These are phyloP conservation scores for Lineus longissimus DNA, from an alignment of 1,140 invertebrate genomes.

Conservation along the genomic window DNA sequence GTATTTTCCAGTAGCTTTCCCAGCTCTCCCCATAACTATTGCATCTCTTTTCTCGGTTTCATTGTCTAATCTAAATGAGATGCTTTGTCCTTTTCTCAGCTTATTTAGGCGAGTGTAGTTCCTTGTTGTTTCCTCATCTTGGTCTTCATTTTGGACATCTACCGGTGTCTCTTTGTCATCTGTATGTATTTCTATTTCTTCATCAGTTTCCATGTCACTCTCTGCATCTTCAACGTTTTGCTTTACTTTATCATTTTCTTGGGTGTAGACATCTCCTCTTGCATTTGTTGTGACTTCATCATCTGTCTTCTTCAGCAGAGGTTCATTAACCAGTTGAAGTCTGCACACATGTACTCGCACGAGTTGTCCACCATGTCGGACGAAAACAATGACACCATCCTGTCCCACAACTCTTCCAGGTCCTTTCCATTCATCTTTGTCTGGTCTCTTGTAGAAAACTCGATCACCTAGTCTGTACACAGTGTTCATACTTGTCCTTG, in stretches of 20 bases:
- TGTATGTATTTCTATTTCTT: neutral
- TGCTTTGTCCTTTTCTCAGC: constrained; percentile 13
- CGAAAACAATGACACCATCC: constrained; percentile 20
- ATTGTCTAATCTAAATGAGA: constrained; percentile 1
- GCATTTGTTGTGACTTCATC: neutral
- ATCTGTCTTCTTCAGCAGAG: neutral
- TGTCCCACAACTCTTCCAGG: constrained; percentile 23
- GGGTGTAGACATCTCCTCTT: too few relatives aligned
- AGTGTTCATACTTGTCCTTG: constrained; percentile 3
- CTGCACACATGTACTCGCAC: constrained; percentile 15
- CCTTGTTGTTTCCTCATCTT: neutral
- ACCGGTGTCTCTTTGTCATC: constrained; percentile 2
- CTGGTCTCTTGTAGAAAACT: constrained; percentile 20
- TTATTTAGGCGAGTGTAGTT: neutral
- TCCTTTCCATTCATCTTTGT: constrained; percentile 21
- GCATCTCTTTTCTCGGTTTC: neutral
- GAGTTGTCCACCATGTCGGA: constrained; percentile 20
- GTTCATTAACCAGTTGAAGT: neutral
- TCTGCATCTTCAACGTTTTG: neutral
- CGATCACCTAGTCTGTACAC: constrained; percentile 16
- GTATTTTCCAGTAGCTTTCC: constrained; percentile 17
- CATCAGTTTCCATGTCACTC: neutral
- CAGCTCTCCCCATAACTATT: constrained; percentile 15
- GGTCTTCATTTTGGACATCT: too few relatives aligned
- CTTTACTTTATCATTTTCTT: constrained; percentile 1